Conservation (phyloP, 2,797 vertebrate species). For the Steatocranus sp. region DNA sequence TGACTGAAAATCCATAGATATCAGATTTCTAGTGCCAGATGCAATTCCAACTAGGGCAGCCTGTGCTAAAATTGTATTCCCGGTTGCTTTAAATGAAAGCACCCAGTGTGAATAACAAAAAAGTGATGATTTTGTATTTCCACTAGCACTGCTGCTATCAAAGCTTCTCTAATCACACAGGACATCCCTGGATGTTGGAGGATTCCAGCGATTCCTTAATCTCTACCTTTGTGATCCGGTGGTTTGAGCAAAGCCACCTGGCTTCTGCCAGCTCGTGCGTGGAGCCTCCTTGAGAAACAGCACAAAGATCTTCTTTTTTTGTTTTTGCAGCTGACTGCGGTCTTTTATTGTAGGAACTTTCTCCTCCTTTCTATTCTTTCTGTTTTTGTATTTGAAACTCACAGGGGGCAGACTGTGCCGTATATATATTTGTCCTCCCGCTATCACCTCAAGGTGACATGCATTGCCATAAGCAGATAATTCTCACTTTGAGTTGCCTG, state of each 20-base stretch:
- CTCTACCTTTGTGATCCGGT: constrained; percentile 33
- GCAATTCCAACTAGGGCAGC: neutral
- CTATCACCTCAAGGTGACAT: neutral
- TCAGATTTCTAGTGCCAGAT: neutral
- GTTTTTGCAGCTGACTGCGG: neutral
- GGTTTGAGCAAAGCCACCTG: constrained; percentile 43
- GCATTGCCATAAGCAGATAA: neutral
- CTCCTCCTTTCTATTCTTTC: neutral
- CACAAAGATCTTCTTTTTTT: neutral
- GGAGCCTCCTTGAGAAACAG: neutral
- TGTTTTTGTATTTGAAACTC: neutral
- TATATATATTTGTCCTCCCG: neutral
- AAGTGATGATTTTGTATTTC: constrained; percentile 50
- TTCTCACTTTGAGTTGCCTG: neutral
- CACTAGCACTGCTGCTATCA: constrained; percentile 15
- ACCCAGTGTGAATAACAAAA: constrained; percentile 15
- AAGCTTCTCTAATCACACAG: constrained; percentile 42
- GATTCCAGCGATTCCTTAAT: constrained; percentile 38
- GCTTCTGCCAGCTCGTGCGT: neutral
- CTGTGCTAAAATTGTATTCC: neutral
- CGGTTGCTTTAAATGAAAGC: constrained; percentile 27
- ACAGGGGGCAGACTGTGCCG: too few species aligned
- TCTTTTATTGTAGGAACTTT: neutral
- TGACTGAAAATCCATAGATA: neutral
- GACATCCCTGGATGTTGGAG: constrained; percentile 23